Evolutionary conservation across 2,797 vertebrate species (phyloP).

Genomic region (Valencia hispanica): DNA sequence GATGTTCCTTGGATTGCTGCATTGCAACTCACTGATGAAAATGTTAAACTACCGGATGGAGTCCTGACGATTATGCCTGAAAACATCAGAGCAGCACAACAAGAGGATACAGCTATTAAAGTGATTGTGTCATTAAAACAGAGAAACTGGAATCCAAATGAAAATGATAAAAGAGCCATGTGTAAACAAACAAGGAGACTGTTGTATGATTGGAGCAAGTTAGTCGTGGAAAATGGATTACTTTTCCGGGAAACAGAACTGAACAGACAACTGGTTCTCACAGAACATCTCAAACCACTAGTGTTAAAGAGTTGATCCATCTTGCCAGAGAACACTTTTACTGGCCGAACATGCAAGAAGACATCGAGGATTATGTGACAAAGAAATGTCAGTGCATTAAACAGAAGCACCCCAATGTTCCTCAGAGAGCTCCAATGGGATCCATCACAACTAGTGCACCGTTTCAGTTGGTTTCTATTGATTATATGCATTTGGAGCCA

Average conservation of each 20-base stretch:
- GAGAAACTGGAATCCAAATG: not conserved
- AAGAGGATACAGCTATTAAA: constrained; percentile 19
- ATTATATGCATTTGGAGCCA: not conserved
- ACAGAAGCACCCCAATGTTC: not conserved
- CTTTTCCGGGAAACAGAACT: not conserved
- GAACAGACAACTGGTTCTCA: not conserved
- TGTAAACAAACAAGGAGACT: not conserved
- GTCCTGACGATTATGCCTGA: not conserved
- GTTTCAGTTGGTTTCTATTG: not conserved
- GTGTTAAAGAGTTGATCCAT: not conserved
- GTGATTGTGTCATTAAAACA: constrained; percentile 16
- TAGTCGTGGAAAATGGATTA: not conserved
- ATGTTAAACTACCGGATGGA: not conserved
- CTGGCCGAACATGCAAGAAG: not conserved
- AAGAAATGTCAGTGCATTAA: not conserved
- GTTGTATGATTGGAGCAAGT: not conserved
- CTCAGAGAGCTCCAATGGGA: not conserved
- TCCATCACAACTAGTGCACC: not conserved
- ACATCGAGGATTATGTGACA: not conserved
- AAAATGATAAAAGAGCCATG: not conserved
- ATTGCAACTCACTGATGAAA: not conserved
- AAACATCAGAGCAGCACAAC: constrained; percentile 8
- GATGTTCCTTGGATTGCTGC: not conserved
- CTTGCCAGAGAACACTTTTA: not conserved
- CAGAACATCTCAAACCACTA: not conserved